A percentile compares a stretch with the other conserved stretches of the same genome.
Conservation (phyloP, 1,140 invertebrate genomes). For the Camponotus floridanus region DNA sequence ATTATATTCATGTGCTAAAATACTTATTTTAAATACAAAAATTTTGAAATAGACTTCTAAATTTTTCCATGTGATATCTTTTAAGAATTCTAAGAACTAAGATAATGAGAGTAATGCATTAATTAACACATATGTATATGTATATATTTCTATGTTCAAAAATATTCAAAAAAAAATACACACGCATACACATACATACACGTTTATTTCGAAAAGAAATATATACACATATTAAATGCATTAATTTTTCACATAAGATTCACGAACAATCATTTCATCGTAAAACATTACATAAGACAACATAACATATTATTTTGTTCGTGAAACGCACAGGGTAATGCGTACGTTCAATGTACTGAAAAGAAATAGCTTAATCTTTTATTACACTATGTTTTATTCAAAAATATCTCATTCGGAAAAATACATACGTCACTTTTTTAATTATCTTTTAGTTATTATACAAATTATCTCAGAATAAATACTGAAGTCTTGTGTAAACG, state of each 20-base stretch:
- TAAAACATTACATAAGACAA: neutral
- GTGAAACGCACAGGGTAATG: neutral
- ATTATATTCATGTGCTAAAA: no score
- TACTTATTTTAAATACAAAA: no score
- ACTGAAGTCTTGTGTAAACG: constrained; percentile 38
- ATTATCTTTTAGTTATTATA: constrained; percentile 74
- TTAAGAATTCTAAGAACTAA: no score
- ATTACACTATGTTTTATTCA: constrained; percentile 84
- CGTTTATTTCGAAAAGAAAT: no score
- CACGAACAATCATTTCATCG: neutral
- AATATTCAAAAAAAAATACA: no score
- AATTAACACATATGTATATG: no score
- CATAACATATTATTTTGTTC: constrained; percentile 22
- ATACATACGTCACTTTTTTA: constrained; percentile 78
- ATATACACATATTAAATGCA: neutral
- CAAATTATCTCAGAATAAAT: constrained; percentile 61
- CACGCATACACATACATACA: no score
- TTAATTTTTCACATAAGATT: neutral
- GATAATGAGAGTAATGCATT: no score
- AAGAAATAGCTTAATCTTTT: constrained; percentile 40
- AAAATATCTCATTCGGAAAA: constrained; percentile 84
- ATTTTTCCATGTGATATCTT: no score
- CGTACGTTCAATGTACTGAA: neutral
- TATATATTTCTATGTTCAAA: no score
- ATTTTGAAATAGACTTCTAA: no score